Evolutionary conservation across 1,140 invertebrate species (phyloP).

Genomic region (Himalopsyche phryganea): DNA sequence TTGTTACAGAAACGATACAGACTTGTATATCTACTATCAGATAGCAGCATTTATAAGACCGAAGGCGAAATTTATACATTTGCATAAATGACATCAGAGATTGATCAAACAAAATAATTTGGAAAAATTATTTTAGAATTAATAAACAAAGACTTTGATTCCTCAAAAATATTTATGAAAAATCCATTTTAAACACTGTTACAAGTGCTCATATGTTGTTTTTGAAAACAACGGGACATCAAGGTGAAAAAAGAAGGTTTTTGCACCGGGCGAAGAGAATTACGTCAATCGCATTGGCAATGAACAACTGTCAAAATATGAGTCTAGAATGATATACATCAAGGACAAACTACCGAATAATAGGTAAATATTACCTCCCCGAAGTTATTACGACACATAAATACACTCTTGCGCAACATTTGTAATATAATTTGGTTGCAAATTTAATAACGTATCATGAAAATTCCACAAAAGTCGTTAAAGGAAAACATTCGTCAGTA

Average conservation of each 20-base stretch:
- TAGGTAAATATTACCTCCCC: constrained; percentile 16
- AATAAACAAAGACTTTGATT: too few species aligned
- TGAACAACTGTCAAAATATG: constrained; percentile 18
- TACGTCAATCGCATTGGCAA: constrained; percentile 23
- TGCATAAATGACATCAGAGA: constrained; percentile 23
- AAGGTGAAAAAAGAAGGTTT: constrained; percentile 20
- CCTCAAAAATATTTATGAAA: too few species aligned
- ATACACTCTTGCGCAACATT: not conserved
- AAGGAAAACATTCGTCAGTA: constrained; percentile 22
- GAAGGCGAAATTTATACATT: constrained; percentile 15
- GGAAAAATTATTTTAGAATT: not conserved
- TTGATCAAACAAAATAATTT: constrained; percentile 20
- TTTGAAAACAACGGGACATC: not conserved
- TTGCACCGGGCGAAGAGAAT: constrained; percentile 13
- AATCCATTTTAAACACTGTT: too few species aligned
- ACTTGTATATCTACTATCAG: too few species aligned
- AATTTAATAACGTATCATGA: not conserved
- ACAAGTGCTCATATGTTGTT: too few species aligned
- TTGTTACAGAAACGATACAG: too few species aligned
- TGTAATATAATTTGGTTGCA: too few species aligned
- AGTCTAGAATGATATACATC: not conserved
- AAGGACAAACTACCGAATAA: constrained; percentile 19
- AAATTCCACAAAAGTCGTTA: constrained; percentile 16
- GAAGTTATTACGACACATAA: not conserved
- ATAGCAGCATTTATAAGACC: too few species aligned